phyloP scores from a whole-genome alignment of 1,140 invertebrate genomes.

The Lepidurus couesii region DNA sequence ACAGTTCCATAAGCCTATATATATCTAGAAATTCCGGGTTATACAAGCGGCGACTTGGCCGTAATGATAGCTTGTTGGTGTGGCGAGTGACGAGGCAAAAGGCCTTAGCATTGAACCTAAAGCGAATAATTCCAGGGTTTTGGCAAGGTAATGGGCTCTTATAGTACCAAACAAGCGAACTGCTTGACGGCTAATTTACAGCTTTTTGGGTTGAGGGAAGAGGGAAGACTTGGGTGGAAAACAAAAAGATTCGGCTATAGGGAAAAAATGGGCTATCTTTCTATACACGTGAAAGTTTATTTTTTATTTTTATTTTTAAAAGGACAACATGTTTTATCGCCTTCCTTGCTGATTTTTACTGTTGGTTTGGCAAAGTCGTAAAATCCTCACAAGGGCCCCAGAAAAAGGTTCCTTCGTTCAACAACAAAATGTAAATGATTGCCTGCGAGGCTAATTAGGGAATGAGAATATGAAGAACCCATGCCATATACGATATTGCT shows the following conservation, averaged over 20 bases:
- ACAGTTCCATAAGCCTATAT: conserved; percentile 3
- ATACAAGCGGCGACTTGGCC: not conserved
- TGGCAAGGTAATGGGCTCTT: conserved; percentile 8
- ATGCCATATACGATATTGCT: not conserved
- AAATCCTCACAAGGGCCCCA: not conserved
- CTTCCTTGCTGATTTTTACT: conserved; percentile 2
- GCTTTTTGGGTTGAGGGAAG: not conserved
- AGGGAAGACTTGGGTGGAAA: conserved; percentile 9
- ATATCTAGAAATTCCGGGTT: not conserved
- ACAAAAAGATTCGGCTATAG: not conserved
- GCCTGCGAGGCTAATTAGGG: conserved; percentile 12
- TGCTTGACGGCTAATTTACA: conserved; percentile 8
- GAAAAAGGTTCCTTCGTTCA: not conserved
- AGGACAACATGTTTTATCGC: too few relatives aligned
- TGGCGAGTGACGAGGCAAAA: conserved; percentile 18
- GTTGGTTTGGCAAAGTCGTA: not conserved
- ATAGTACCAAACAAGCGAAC: conserved; percentile 17
- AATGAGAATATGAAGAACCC: not conserved
- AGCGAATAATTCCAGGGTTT: conserved; percentile 17
- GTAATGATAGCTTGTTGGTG: not conserved
- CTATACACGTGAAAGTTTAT: not conserved
- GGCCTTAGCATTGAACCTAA: conserved; percentile 15
- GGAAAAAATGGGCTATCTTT: not conserved
- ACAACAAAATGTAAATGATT: conserved; percentile 7
- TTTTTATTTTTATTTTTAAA: not conserved